These are phyloP conservation scores for Sigmodon hispidus DNA, from an alignment of 2,113 vertebrate genomes.

Conservation along the genomic window DNA sequence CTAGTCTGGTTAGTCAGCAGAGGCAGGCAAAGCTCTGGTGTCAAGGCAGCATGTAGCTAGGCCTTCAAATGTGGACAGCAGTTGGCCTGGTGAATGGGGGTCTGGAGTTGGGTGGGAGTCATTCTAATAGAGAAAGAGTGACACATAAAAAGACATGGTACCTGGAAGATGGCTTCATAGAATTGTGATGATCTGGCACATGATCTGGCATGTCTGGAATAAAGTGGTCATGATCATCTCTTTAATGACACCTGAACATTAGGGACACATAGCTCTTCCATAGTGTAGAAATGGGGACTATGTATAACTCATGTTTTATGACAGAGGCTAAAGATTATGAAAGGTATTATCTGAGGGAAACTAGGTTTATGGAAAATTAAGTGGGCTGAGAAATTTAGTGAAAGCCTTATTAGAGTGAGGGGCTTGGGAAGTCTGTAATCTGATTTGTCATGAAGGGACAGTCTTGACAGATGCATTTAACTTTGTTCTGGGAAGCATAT, in stretches of 20 bases:
- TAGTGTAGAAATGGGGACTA: background rate
- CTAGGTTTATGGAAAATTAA: background rate
- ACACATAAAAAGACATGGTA: background rate
- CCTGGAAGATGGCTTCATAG: background rate
- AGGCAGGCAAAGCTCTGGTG: background rate
- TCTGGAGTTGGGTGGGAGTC: background rate
- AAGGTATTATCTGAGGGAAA: constrained; percentile 26
- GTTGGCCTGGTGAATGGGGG: background rate
- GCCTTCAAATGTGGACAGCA: background rate
- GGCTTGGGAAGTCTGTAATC: background rate
- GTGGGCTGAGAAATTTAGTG: background rate
- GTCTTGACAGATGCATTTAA: background rate
- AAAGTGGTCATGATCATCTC: background rate
- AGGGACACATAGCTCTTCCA: background rate
- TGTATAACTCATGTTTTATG: background rate
- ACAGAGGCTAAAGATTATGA: background rate
- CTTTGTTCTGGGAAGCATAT: background rate
- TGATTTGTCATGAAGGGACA: background rate
- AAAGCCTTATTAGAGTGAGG: background rate
- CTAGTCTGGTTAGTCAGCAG: background rate
- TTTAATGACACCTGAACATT: background rate
- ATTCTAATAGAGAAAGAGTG: background rate
- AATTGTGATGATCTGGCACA: background rate
- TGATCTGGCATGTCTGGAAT: background rate
- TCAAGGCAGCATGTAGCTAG: background rate